These are phyloP conservation scores for Hemicordylus capensis DNA, from an alignment of 2,113 vertebrate genomes.

Conservation along the genomic window DNA sequence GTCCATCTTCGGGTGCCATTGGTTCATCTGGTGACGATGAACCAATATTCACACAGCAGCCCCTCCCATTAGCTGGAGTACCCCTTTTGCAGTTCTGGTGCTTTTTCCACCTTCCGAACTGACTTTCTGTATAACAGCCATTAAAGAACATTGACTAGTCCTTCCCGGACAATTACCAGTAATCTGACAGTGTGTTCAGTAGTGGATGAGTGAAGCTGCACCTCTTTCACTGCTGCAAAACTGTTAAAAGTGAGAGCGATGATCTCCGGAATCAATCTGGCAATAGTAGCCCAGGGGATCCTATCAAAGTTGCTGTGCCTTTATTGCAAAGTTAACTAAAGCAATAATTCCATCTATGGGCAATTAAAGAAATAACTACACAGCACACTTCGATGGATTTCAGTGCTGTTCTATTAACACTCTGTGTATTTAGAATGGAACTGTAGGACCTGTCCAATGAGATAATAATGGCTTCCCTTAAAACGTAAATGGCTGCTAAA, in stretches of 20 bases:
- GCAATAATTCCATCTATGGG: slow-evolving; percentile 8
- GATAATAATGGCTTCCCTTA: not conserved
- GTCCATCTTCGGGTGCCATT: no score
- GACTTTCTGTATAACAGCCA: no score
- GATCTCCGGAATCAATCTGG: not conserved
- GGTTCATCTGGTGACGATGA: no score
- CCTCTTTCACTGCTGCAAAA: not conserved
- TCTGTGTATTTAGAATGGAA: not conserved
- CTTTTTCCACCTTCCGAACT: no score
- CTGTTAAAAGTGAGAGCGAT: not conserved
- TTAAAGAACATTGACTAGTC: no score
- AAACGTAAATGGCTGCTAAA: slow-evolving; percentile 12
- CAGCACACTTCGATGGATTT: slow-evolving; percentile 9
- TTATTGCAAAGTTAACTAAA: slow-evolving; percentile 4
- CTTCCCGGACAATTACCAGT: no score
- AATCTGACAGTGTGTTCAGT: no score
- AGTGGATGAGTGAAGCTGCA: not conserved
- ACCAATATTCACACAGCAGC: no score
- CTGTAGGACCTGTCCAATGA: not conserved
- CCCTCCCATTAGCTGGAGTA: no score
- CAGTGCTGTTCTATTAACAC: slow-evolving; percentile 15
- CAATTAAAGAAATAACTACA: slow-evolving; percentile 26
- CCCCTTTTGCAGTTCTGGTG: no score
- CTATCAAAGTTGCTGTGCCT: slow-evolving; percentile 6
- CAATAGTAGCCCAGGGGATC: not conserved